Evolutionary conservation across 2,888 invertebrate species (phyloP).

Genomic region (Latrodectus hesperus): DNA sequence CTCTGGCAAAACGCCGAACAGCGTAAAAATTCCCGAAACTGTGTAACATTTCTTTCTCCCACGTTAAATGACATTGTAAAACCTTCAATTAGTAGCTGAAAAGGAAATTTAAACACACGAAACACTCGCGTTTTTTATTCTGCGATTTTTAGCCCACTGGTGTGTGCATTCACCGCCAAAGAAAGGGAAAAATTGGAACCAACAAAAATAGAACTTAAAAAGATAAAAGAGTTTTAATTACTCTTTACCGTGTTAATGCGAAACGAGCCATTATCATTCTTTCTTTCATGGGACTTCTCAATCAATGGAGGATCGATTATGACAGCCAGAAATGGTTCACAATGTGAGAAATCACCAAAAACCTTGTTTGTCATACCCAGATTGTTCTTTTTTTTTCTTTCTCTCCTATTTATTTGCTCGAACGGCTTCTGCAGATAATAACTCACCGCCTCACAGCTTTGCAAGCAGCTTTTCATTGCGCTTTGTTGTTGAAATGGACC

Average conservation of each 20-base stretch:
- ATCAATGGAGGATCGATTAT: slow-evolving; percentile 32
- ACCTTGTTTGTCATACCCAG: too few species aligned
- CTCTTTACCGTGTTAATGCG: not conserved
- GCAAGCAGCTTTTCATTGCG: slow-evolving; percentile 40
- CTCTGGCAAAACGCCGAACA: too few species aligned
- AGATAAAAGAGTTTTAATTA: slow-evolving; percentile 1
- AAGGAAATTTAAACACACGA: too few species aligned
- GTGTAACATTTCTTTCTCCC: too few species aligned
- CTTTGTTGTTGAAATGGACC: slow-evolving; percentile 9
- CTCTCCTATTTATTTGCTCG: not conserved
- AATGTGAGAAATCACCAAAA: not conserved
- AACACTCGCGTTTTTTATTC: too few species aligned
- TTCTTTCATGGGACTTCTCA: not conserved
- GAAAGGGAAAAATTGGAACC: too few species aligned
- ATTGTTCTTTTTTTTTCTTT: not conserved
- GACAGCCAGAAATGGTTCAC: slow-evolving; percentile 16
- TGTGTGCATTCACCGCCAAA: too few species aligned
- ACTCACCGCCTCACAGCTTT: slow-evolving; percentile 38
- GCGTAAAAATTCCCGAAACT: too few species aligned
- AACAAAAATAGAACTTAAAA: too few species aligned
- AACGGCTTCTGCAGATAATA: slow-evolving; percentile 29
- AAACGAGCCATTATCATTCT: slow-evolving; percentile 4
- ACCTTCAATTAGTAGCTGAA: too few species aligned
- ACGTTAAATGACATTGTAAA: too few species aligned
- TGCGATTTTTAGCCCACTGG: too few species aligned